Evolutionary conservation across 2,797 vertebrate genomes (phyloP), one percentile per base, ranked within the genome.

Genomic region (Notamacropus eugenii): DNA sequence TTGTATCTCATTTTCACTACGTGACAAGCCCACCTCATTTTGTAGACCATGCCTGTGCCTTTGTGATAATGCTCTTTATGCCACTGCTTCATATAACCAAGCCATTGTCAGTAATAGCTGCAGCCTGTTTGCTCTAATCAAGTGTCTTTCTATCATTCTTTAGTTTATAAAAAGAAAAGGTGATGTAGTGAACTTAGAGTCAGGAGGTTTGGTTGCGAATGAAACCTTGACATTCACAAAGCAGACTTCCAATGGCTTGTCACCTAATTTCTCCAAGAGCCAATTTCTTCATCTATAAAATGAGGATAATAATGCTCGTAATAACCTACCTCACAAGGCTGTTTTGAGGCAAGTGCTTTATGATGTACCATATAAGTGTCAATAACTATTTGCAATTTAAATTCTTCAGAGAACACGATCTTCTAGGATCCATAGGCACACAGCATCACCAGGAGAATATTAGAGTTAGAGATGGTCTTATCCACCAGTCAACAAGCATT

Each of bases 381-480:
- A 28, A 87, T 50, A 50, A 11, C 22, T 87, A 87, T 87, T 50
- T 87, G 22, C 24, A 27, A 87, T 87, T 50, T 46, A 87, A 87
- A 28, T 50, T 50, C 74, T 87, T 87, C 40, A 50, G 74, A 50
- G 74, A 87, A 87, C 74, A 50, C 11, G 0, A 40, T 46, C 22
- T 50, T 82, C 74, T 27, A 87, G 74, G 74, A 87, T 87, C 50
- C 40, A 50, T 4, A 50, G 40, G 74, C 40, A 50, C 40, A 87
- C 22, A 87, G 40, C 40, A 87, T 87, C 24, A 27, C 74, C 22
- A 82, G 19, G 67, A 87, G 67, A 46, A 40, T 40, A 24, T 82
- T 40, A 46, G 19, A 55, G 4, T 87, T 93, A 94, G 96, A 96
- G 54, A 58, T 58, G 22, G n/a, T 92, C 14, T 87, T 87, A 82